These are phyloP conservation scores for Drosophila eugracilis DNA, from an alignment of 1,140 invertebrate genomes.

Conservation along the genomic window DNA sequence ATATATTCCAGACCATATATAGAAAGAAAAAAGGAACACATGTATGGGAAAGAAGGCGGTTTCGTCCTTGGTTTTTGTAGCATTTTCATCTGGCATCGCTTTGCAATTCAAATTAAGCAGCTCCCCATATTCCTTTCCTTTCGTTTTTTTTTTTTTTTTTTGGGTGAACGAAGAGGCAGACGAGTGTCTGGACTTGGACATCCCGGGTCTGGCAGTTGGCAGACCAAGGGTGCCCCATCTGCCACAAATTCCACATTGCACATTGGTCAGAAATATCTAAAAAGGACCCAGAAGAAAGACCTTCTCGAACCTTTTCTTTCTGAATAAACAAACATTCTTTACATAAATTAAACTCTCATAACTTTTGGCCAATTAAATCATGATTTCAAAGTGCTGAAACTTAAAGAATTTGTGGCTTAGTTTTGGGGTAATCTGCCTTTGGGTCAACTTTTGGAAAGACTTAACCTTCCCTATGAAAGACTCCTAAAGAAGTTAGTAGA, in stretches of 20 bases:
- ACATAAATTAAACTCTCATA: constrained; percentile 3
- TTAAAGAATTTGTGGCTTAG: not conserved
- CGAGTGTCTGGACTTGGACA: constrained; percentile 27
- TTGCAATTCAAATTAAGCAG: constrained; percentile 41
- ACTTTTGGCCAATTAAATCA: not conserved
- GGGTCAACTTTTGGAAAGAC: not conserved
- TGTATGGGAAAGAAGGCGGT: not conserved
- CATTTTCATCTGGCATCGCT: constrained; percentile 25
- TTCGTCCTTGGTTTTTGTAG: constrained; percentile 7
- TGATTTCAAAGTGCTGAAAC: not conserved
- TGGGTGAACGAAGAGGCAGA: not conserved
- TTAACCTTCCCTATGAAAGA: no score
- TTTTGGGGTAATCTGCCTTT: not conserved
- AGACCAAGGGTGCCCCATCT: constrained; percentile 9
- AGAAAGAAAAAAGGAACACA: not conserved
- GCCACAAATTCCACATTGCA: constrained; percentile 13
- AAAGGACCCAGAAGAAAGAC: not conserved
- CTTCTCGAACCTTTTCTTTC: not conserved
- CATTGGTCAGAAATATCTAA: not conserved
- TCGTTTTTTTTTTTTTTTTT: no score
- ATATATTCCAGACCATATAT: no score
- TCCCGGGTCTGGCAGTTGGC: constrained; percentile 21
- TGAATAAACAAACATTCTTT: not conserved
- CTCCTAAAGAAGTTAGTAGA: no score
- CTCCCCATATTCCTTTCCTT: not conserved